A percentile compares a stretch with the other conserved stretches of the same genome.
Conservation (phyloP, 1,140 invertebrate species). For the Meloidogyne chitwoodi region DNA sequence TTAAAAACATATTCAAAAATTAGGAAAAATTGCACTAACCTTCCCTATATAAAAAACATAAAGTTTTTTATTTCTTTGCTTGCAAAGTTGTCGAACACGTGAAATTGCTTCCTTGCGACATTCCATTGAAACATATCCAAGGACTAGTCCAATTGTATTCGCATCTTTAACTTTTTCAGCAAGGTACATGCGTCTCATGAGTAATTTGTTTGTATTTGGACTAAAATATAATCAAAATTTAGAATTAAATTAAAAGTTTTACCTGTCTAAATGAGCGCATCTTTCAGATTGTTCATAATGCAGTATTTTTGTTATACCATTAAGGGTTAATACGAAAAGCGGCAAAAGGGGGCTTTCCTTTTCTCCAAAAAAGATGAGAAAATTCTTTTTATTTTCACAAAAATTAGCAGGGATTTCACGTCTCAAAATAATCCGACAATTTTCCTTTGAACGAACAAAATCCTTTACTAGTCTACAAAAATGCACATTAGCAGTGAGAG, state of each 20-base stretch:
- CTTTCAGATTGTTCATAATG: slow-evolving; percentile 15
- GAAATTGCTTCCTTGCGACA: slow-evolving; percentile 35
- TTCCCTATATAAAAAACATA: slow-evolving; percentile 53
- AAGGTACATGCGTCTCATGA: slow-evolving; percentile 43
- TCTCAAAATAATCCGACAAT: not conserved
- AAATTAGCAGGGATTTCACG: not conserved
- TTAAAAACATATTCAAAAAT: not conserved
- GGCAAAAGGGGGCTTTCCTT: slow-evolving; percentile 42
- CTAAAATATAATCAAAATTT: slow-evolving; percentile 25
- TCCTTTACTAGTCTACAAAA: not conserved
- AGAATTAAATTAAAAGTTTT: not conserved
- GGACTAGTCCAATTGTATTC: slow-evolving; percentile 43
- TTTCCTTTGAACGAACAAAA: not conserved
- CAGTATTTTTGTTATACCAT: slow-evolving; percentile 8
- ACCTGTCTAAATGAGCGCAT: not conserved
- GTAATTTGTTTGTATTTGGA: slow-evolving; percentile 11
- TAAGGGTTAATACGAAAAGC: slow-evolving; percentile 14
- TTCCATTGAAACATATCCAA: slow-evolving; percentile 43
- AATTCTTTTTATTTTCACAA: slow-evolving; percentile 5
- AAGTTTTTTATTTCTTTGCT: slow-evolving; percentile 41
- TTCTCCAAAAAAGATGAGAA: slow-evolving; percentile 35
- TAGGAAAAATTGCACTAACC: slow-evolving; percentile 9
- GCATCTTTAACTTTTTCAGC: slow-evolving; percentile 50
- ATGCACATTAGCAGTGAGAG: not conserved
- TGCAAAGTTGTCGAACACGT: slow-evolving; percentile 38